Percentiles rank a stretch among this genome's conserved stretches.
These are phyloP conservation scores for Monomorium pharaonis DNA, from an alignment of 1,140 invertebrate species.

Conservation along the genomic window DNA sequence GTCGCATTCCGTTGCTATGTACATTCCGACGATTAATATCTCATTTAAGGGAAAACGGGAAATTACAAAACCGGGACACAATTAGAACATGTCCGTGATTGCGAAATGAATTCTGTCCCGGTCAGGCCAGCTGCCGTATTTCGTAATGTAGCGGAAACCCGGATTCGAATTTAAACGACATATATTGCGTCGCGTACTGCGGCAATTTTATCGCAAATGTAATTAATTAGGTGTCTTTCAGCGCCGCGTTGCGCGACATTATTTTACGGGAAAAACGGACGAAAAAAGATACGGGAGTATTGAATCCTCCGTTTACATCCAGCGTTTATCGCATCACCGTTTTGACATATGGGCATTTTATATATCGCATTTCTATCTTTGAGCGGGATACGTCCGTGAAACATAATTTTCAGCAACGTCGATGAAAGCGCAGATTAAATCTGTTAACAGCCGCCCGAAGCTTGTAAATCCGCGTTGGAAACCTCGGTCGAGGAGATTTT, in stretches of 20 bases:
- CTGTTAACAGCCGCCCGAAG: conserved; percentile 66
- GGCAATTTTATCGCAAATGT: conserved; percentile 8
- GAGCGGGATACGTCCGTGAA: conserved; percentile 19
- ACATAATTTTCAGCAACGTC: conserved; percentile 61
- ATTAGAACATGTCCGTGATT: conserved; percentile 43
- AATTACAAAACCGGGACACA: conserved; percentile 22
- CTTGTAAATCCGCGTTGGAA: conserved; percentile 69
- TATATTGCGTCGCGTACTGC: background rate
- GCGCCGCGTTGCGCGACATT: background rate
- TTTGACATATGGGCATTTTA: background rate
- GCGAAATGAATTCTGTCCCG: conserved; percentile 26
- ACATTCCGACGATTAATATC: conserved; percentile 25
- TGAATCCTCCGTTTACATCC: background rate
- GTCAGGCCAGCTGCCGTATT: background rate
- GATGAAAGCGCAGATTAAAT: conserved; percentile 68
- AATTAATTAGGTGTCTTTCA: conserved; percentile 15
- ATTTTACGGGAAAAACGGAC: background rate
- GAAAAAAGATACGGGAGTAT: background rate
- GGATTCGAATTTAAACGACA: conserved; percentile 18
- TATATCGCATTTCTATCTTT: conserved; percentile 56
- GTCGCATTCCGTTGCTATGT: background rate
- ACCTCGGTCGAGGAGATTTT: conserved; percentile 68
- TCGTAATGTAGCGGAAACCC: conserved; percentile 6
- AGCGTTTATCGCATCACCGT: background rate
- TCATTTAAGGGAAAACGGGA: conserved; percentile 43